Percentiles rank a stretch among this genome's conserved stretches.
phyloP scores from a whole-genome alignment of 2,113 vertebrate genomes.

The Campylorhamphus procurvoides region DNA sequence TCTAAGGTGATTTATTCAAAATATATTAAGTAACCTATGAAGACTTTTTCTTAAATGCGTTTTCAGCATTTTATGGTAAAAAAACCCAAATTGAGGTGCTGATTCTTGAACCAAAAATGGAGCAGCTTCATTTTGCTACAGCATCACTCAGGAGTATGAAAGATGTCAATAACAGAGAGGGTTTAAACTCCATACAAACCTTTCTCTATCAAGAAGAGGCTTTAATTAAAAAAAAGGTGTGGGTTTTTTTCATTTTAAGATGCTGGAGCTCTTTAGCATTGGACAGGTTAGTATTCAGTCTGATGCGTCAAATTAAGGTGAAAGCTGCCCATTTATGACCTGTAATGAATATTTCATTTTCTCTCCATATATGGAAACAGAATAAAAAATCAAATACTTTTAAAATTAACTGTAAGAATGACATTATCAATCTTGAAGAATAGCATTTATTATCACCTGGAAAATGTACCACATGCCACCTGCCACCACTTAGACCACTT shows the following conservation, averaged over 20 bases:
- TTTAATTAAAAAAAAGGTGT: background rate
- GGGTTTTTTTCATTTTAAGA: background rate
- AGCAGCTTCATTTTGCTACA: background rate
- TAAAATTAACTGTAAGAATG: background rate
- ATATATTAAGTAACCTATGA: background rate
- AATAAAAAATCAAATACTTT: background rate
- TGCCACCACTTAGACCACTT: background rate
- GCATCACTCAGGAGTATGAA: background rate
- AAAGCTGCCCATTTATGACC: background rate
- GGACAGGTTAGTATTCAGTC: background rate
- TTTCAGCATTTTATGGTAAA: background rate
- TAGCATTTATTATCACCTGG: slow-evolving; percentile 10
- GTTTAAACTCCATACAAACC: background rate
- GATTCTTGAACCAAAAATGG: background rate
- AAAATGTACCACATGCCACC: background rate
- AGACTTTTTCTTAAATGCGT: background rate
- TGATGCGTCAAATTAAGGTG: background rate
- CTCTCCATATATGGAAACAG: background rate
- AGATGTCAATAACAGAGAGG: background rate
- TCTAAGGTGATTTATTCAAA: background rate
- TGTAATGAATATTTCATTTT: slow-evolving; percentile 7
- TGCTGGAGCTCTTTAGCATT: background rate
- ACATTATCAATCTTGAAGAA: background rate
- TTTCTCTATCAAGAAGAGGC: background rate
- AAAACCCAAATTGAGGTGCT: background rate